Base-by-base conservation (phyloP, 2,113 vertebrate genomes). In the Phylloscopus trochilus region DNA sequence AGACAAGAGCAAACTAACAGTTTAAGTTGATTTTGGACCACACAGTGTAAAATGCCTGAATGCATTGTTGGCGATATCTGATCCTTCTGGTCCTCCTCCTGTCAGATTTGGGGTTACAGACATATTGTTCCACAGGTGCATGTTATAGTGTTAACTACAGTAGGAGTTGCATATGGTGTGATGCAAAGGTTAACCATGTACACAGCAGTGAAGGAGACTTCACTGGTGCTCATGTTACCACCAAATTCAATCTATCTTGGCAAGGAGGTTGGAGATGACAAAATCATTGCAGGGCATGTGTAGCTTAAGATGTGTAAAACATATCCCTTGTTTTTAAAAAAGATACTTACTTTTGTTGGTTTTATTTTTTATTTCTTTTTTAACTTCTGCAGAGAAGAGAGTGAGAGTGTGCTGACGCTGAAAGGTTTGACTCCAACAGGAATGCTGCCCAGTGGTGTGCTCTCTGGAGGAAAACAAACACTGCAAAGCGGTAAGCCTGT, bases 391-490 rank as follows among this genome's bases (percentile, higher is more conserved):
- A 99, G 99, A 98, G 99, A 99, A 98, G 99, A 99, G 97, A 99
- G 99, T 93, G 99, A 99, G 98, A 99, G 99, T 35, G 99, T 99
- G 92, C 98, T 99, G 98, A 99, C 99, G 0, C 98, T 99, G 98
- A 99, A 99, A 95, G 99, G 99, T 62, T 97, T 99, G 97, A 99
- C 99, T 96, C 99, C 99, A 6, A 99, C 99, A 23, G 99, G 99
- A 96, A 99, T 99, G 99, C 98, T 99, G 81, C 99, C 99, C 85
- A 99, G 99, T 18, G 99, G 99, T 35, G 99, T 99, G 64, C 98
- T 99, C 83, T 99, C 99, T 35, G 99, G 99, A 95, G 99, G 99
- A 93, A 99, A 99, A 83, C 99, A 99, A 96, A 99, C 99, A 69
- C 98, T 99, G 92, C 99, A 99, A 98, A 99, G 99, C 78, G 99